Evolutionary conservation across 2,797 vertebrate species (phyloP), one percentile per base, ranked within the genome.

Genomic region (Thalassophryne amazonica): DNA sequence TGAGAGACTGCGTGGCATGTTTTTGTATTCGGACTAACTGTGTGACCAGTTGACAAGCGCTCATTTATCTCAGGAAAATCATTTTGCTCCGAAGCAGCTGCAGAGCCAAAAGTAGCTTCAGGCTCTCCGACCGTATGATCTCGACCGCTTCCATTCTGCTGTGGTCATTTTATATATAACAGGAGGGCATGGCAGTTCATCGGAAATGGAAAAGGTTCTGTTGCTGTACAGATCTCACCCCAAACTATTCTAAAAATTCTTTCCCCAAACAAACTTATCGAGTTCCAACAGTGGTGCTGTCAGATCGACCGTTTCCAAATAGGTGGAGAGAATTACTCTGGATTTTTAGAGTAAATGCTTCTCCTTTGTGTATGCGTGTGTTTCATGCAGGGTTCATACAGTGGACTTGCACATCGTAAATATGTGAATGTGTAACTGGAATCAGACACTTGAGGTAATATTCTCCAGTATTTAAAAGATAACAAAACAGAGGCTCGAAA

Each of bases 11-110:
- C 12, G 28, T 52, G 57, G 51, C 18, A 6, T 82, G 65, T 75
- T 76, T 70, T 65, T 60, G 47, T 41, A 59, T 45, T 45, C 50
- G 20, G 37, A 36, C 52, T 78, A 71, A 47, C 71, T n/a, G 39
- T 12, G 36, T 69, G 47, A 34, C 5, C 1, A 4, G 60, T 48
- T 7, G 19, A 43, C 33, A 33, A 47, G 56, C 43, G 1, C 38
- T 49, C 35, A 17, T 48, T 70, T 78, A 76, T 72, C 73, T 65
- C 55, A 49, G 53, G 48, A 61, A 77, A 76, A 77, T 65, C 58
- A 54, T 79, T 81, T 55, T 36, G 39, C 43, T 40, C 35, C 39
- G 43, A 30, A 77, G 50, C 45, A 40, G 39, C 33, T 23, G 56
- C 53, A 13, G 32, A 63, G 53, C 50, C 43, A 52, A 65, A 73